Evolutionary conservation across 2,888 invertebrate genomes (phyloP).

Genomic region (Sepioteuthis lessoniana): DNA sequence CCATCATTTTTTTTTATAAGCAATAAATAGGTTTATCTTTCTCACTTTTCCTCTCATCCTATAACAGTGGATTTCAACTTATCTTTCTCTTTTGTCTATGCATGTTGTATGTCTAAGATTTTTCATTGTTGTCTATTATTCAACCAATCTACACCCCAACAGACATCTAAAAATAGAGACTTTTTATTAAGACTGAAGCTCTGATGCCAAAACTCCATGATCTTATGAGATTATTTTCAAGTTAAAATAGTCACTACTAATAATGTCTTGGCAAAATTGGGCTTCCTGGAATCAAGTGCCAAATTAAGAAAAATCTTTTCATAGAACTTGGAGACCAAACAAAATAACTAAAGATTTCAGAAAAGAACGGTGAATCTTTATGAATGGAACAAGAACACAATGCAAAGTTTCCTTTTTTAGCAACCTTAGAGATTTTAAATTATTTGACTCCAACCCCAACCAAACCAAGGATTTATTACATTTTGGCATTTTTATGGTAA

Average conservation of each 20-base stretch:
- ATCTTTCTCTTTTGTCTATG: no score
- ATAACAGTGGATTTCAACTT: no score
- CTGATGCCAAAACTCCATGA: neutral
- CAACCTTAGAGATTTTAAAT: neutral
- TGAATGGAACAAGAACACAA: neutral
- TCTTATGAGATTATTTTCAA: neutral
- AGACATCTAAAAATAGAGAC: no score
- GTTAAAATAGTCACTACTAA: neutral
- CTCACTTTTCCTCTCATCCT: no score
- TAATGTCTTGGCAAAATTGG: neutral
- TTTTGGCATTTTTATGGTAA: neutral
- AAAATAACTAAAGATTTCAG: neutral
- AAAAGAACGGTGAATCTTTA: neutral
- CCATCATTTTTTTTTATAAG: no score
- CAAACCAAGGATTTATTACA: neutral
- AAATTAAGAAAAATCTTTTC: neutral
- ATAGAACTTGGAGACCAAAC: neutral
- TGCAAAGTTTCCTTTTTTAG: neutral
- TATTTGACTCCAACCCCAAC: neutral
- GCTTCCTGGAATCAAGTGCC: neutral
- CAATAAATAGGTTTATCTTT: no score
- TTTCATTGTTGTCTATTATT: no score
- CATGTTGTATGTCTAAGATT: no score
- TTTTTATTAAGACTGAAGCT: neutral
- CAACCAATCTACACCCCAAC: no score